phyloP scores from a whole-genome alignment of 2,888 invertebrate species.

The Eudiplozoon nipponicum region DNA sequence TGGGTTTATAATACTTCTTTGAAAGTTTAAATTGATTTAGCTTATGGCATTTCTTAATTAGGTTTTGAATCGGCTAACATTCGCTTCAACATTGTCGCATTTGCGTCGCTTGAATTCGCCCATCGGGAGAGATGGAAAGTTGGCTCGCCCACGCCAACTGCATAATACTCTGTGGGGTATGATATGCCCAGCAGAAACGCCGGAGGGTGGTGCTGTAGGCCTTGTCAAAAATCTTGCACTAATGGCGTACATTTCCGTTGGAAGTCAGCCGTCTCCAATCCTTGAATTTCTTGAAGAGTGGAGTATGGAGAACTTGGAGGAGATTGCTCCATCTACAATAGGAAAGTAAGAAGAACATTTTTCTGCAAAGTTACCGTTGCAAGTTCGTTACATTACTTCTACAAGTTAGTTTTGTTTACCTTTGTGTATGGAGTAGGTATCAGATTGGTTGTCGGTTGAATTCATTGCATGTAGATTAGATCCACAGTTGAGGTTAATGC shows the following conservation, averaged over 20 bases:
- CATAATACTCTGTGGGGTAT: slow-evolving; percentile 98
- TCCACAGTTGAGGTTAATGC: too few species aligned
- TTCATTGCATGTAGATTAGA: too few species aligned
- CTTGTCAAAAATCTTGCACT: slow-evolving; percentile 87
- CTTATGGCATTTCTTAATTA: slow-evolving; percentile 19
- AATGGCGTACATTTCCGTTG: slow-evolving; percentile 94
- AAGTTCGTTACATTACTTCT: too few species aligned
- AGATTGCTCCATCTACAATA: slow-evolving; percentile 92
- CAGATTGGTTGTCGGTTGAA: too few species aligned
- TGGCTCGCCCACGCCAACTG: slow-evolving; percentile 85
- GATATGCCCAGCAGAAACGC: slow-evolving; percentile 97
- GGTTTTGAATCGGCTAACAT: slow-evolving; percentile 80
- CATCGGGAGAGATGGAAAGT: slow-evolving; percentile 85
- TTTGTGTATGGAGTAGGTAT: too few species aligned
- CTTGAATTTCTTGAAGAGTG: slow-evolving; percentile 99
- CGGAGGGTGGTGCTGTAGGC: slow-evolving; percentile 44
- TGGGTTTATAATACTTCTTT: too few species aligned
- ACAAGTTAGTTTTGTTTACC: too few species aligned
- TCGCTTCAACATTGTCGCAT: slow-evolving; percentile 89
- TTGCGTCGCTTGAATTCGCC: slow-evolving; percentile 86
- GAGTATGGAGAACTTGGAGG: slow-evolving; percentile 99
- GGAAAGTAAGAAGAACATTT: slow-evolving; percentile 36
- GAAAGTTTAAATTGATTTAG: too few species aligned
- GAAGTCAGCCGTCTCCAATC: slow-evolving; percentile 91
- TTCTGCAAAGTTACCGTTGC: too few species aligned